Percentiles rank a stretch among this genome's conserved stretches.
Evolutionary conservation across 1,140 invertebrate genomes (phyloP).

Genomic region (Batillaria attramentaria): DNA sequence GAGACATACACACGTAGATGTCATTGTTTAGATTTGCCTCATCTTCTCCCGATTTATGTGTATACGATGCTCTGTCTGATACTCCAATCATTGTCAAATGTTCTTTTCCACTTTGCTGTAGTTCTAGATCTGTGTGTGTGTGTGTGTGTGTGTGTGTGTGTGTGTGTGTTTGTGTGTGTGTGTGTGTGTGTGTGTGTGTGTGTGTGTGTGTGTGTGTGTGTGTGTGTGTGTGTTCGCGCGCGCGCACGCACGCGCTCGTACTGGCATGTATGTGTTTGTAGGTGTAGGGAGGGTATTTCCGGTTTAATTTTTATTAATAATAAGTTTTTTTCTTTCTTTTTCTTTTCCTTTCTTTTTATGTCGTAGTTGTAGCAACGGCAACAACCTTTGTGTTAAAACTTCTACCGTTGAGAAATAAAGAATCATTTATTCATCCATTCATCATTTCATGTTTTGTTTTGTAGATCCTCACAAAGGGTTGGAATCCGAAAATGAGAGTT

Average conservation of each 20-base stretch:
- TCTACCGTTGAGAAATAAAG: neutral
- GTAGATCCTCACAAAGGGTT: too few species aligned
- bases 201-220: neutral
- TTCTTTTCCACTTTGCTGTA: too few species aligned
- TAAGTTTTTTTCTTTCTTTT: neutral
- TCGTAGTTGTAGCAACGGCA: neutral
- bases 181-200: neutral
- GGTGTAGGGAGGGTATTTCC: too few species aligned
- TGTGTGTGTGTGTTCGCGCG: neutral
- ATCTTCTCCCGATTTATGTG: too few species aligned
- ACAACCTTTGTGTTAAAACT: neutral
- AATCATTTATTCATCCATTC: neutral
- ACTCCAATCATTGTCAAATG: too few species aligned
- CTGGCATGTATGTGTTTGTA: neutral
- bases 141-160: neutral
- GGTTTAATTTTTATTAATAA: too few species aligned
- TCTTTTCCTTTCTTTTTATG: neutral
- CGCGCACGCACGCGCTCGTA: neutral
- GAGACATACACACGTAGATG: too few species aligned
- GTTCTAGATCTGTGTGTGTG: too few species aligned
- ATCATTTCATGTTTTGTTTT: neutral
- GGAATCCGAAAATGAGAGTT: too few species aligned
- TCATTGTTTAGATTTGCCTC: too few species aligned
- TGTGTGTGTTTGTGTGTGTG: slow-evolving; percentile 8
- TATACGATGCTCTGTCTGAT: too few species aligned